A percentile compares a stretch with the other conserved stretches of the same genome.
These are phyloP conservation scores for Drosophila subquinaria DNA, from an alignment of 2,888 invertebrate species.

Conservation along the genomic window DNA sequence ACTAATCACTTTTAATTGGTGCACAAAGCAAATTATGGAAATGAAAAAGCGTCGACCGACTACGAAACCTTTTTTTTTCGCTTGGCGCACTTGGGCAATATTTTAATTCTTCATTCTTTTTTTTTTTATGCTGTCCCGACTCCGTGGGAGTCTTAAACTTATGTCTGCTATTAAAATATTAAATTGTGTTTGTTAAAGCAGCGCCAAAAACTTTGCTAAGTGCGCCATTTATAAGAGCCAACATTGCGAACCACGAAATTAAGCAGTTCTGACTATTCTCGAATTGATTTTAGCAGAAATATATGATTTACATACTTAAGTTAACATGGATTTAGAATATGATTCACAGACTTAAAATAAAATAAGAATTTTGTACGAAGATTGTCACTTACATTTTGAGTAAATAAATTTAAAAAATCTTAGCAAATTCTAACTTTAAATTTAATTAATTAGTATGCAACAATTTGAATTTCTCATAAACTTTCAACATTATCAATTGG, in stretches of 20 bases:
- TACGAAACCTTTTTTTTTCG: constrained; percentile 55
- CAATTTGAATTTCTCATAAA: no score
- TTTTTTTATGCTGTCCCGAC: background rate
- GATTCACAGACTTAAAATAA: no score
- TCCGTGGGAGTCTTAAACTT: constrained; percentile 39
- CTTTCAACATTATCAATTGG: no score
- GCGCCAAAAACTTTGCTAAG: constrained; percentile 35
- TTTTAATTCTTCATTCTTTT: background rate
- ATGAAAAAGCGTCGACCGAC: constrained; percentile 46
- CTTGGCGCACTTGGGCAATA: constrained; percentile 4
- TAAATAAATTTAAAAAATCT: no score
- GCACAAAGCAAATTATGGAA: constrained; percentile 66
- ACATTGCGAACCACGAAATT: background rate
- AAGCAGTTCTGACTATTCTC: background rate
- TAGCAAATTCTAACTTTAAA: no score
- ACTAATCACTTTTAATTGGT: constrained; percentile 79
- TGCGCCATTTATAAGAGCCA: constrained; percentile 45
- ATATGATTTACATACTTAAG: background rate
- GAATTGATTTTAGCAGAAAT: background rate
- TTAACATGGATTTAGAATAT: no score
- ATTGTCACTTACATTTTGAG: no score
- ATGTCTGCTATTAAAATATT: constrained; percentile 67
- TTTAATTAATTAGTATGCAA: no score
- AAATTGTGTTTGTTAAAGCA: constrained; percentile 50
- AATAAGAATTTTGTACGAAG: no score